These are phyloP conservation scores for Polyommatus iphigenia DNA, from an alignment of 2,888 invertebrate genomes.

Conservation along the genomic window DNA sequence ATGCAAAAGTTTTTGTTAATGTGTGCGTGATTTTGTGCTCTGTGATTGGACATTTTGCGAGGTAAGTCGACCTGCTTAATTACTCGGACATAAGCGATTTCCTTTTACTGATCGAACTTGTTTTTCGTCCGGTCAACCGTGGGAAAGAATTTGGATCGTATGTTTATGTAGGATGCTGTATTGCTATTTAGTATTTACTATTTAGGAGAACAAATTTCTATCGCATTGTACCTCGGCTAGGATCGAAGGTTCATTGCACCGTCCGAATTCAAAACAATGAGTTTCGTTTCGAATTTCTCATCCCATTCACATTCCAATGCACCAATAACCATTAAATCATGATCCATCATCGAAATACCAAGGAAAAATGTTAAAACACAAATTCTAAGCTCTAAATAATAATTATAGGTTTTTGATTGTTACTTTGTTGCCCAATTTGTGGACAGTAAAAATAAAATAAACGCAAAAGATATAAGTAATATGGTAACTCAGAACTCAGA, in stretches of 20 bases:
- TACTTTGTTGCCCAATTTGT: too few relatives aligned
- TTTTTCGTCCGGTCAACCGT: constrained; percentile 72
- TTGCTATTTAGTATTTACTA: not conserved
- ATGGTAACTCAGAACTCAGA: too few relatives aligned
- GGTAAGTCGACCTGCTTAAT: constrained; percentile 60
- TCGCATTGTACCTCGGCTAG: not conserved
- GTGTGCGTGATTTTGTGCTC: constrained; percentile 53
- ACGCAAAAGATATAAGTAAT: too few relatives aligned
- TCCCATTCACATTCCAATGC: not conserved
- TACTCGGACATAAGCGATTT: constrained; percentile 62
- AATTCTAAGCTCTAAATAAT: too few relatives aligned
- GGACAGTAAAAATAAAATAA: too few relatives aligned
- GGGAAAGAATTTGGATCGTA: constrained; percentile 68
- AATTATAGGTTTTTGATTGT: too few relatives aligned
- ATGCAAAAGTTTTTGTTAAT: constrained; percentile 64
- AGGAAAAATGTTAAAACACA: too few relatives aligned
- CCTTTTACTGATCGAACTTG: constrained; percentile 69
- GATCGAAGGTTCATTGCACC: not conserved
- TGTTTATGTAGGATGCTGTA: constrained; percentile 32
- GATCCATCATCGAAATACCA: too few relatives aligned
- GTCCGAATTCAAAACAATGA: constrained; percentile 20
- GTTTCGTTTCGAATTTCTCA: not conserved
- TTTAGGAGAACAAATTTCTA: not conserved
- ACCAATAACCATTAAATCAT: not conserved
- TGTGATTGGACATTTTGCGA: constrained; percentile 45